Base-by-base conservation (phyloP, 2,797 vertebrate species). In the Chloroceryle inda region DNA sequence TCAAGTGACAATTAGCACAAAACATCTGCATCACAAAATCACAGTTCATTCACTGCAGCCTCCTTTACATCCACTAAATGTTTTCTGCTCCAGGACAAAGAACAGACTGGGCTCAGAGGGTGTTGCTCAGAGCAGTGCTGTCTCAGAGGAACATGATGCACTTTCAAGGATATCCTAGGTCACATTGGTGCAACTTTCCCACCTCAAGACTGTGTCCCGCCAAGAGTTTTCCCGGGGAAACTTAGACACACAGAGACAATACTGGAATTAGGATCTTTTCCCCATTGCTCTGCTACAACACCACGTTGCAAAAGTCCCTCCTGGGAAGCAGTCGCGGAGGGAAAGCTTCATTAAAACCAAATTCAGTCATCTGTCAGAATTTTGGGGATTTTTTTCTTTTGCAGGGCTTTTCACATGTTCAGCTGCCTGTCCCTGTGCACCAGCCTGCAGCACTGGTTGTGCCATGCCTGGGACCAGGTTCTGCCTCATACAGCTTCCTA, bases 91-190 rank as follows among this genome's bases (percentile, higher is more conserved):
- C 19, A 31, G 47, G 20, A 38, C 27, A 71, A 52, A 71, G 27
- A 71, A 38, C 13, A 71, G 27, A 31, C 20, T 40, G 26, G 67
- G 27, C 67, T 69, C 35, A 31, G 47, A 35, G 17, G 33, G 26
- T 12, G 27, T 17, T 52, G 47, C 47, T 69, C 67, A 52, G 67
- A 38, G 47, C 67, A 69, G 35, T 52, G 47, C 67, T 16, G 47
- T 37, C 18, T 69, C 35, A 69, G 47, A 52, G 52, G 56, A 76
- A 55, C 38, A 35, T 24, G 24, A 13, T 31, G 37, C 40, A 31
- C 47, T 59, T 69, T 44, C 73, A 74, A 69, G n/a, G 16, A 55
- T 93, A 63, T 71, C 72, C 68, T 80, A 47, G 38, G 61, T n/a
- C 2, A 1, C 37, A 59, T 47, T 53, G 27, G 42, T 79, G 33